Evolutionary conservation across 92 coral and sea anemone genomes (phyloP).

Genomic region (Parazoanthus swiftii): DNA sequence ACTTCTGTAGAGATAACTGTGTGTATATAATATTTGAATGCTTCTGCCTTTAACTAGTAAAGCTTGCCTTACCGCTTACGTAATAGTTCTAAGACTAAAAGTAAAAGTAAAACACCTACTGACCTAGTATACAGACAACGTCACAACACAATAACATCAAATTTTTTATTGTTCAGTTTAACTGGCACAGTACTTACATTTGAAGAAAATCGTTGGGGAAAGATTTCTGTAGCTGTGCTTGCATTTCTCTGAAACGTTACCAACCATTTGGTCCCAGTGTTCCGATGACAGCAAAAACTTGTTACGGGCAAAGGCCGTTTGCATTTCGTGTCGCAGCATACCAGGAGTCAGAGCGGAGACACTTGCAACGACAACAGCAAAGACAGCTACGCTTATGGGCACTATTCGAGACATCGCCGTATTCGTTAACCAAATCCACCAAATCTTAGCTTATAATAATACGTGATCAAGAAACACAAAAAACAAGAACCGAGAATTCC

Average conservation of each 20-base stretch:
- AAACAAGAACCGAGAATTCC: no score
- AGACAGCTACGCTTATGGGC: no score
- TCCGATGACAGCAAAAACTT: slow-evolving; percentile 6
- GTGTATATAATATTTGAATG: neutral
- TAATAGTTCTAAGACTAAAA: no score
- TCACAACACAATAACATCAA: no score
- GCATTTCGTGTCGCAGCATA: neutral
- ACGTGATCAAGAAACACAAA: no score
- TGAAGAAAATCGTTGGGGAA: neutral
- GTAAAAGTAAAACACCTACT: no score
- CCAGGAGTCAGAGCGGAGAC: neutral
- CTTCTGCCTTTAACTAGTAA: neutral
- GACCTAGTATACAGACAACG: no score
- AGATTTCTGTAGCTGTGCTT: neutral
- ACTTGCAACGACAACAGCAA: neutral
- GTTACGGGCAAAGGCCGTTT: neutral
- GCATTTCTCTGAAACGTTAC: slow-evolving; percentile 6
- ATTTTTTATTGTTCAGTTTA: no score
- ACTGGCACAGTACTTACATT: neutral
- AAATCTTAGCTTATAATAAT: neutral
- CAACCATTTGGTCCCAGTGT: neutral
- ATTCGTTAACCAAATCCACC: no score
- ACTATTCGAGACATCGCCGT: neutral
- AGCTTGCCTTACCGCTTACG: no score
- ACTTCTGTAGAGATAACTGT: no score